Evolutionary conservation across 1,140 invertebrate genomes (phyloP), one percentile per base, ranked within the genome.

Genomic region (Heliconius melpomene): DNA sequence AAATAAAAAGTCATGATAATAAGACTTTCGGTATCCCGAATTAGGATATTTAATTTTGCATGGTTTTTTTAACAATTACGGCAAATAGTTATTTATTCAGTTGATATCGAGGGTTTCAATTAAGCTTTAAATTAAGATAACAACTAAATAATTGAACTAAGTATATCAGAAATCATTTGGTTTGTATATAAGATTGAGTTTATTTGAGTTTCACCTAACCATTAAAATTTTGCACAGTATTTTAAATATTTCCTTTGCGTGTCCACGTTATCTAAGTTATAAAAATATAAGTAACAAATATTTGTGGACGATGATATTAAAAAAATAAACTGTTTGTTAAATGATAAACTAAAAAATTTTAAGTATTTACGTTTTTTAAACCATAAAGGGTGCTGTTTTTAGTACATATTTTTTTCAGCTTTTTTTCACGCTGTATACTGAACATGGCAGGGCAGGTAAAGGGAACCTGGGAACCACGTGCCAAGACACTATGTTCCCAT

Each of bases 1-100:
- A 78, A 78, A 74, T 77, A 77, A 80, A 80, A 78, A 32, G 11
- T 40, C 6, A 20, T 52, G 50, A 71, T 72, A 29, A 78, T 46
- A 72, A 46, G 36, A 70, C 77, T 46, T 78, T 78, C 73, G 71
- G 46, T 73, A 78, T 73, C 71, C 71, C 23, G 71, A 73, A 29
- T 66, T 66, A 11, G 9, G 60, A 66, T 66, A 29, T 66, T 66
- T 26, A 16, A 66, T 73, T n/a, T 73, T 38, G 23, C 26, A 66
- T 23, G 20, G 7, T 18, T 46, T 46, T 54, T 74, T 70, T 50
- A 70, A 66, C 29, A 70, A 66, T n/a, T 66, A 46, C 40, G 13
- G 13, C 13, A 16, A 46, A 46, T 46, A 46, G 40, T 46, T 46
- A 13, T 40, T 46, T 46, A 60, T 60, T 26, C n/a, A 66, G 60